Evolutionary conservation across 2,888 invertebrate species (phyloP), one percentile per base, ranked within the genome.

Genomic region (Xestia c-nigrum): DNA sequence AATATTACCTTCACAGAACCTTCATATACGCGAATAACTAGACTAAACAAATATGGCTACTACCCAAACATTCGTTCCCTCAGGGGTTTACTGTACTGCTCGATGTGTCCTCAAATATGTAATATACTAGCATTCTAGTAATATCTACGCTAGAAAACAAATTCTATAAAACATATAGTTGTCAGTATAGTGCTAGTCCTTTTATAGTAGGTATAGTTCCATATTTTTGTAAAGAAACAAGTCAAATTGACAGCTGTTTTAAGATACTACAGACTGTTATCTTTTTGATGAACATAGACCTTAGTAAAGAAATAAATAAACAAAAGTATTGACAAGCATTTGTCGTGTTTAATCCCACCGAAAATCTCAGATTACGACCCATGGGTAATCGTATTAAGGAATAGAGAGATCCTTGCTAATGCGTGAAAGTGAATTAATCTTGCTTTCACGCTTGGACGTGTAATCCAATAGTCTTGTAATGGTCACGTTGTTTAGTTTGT

Each of bases 381-480:
- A 50, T 78, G 40, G 80, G 31, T 64, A 71, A 64, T 68, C 63
- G 10, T 21, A 68, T 55, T 14, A 61, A 38, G 16, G 46, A 52
- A 19, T 6, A 16, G 19, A 77, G 31, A 66, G 40, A 57, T 79
- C 40, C n/a, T n/a, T 9, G 31, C 55, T 64, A 64, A 71, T 24
- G 77, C 64, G 72, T 65, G 64, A 78, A 80, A 80, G 80, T 50
- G 72, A 80, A 50, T 64, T 78, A 57, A 78, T 78, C 55, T 55
- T n/a, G 47, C 47, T 71, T 79, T 80, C 80, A 78, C 57, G 80
- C 80, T 50, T 72, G 55, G 72, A 6, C 64, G 31, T n/a, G 31
- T 57, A 43, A 80, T 79, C n/a, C 31, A 55, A 80, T 57, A 43
- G 21, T 16, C 43, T 6, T 57, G 12, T 67, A n/a, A 59, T 67